Conservation (phyloP, 2,113 vertebrate species). For the Prietella phreatophila region DNA sequence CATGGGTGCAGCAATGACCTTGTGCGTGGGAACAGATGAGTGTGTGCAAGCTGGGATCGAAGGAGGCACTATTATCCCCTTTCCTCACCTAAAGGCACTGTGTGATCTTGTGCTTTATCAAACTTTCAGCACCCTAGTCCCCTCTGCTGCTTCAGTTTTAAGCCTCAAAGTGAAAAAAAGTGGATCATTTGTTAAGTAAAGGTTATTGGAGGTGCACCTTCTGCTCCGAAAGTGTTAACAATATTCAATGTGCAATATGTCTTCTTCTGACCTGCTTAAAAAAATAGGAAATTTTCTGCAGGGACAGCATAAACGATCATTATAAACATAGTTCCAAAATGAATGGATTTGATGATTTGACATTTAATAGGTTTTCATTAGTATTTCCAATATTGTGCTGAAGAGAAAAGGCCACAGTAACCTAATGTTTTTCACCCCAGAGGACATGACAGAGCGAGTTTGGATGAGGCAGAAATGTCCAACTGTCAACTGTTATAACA, state of each 20-base stretch:
- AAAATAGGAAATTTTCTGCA: not conserved
- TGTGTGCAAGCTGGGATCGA: conserved; percentile 14
- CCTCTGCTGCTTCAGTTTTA: conserved; percentile 11
- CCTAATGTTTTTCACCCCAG: conserved; percentile 29
- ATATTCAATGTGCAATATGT: not conserved
- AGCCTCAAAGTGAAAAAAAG: not conserved
- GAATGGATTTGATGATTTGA: not conserved
- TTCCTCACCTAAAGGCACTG: not conserved
- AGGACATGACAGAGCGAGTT: not conserved
- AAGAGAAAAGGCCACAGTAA: conserved; percentile 21
- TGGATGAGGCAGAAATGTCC: conserved; percentile 13
- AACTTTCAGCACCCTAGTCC: conserved; percentile 21
- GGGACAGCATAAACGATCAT: not conserved
- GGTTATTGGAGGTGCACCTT: not conserved
- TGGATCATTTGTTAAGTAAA: not conserved
- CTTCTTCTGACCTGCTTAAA: not conserved
- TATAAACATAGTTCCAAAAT: not conserved
- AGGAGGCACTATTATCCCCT: conserved; percentile 7
- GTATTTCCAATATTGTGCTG: conserved; percentile 23
- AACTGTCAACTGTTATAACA: conserved; percentile 24
- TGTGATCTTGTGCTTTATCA: conserved; percentile 30
- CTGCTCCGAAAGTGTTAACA: not conserved
- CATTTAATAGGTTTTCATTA: conserved; percentile 19
- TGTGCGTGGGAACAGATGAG: conserved; percentile 42
- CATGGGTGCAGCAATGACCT: conserved; percentile 43